Base-by-base conservation (phyloP, 2,888 invertebrate genomes). In the Oxyscelio sp. region DNA sequence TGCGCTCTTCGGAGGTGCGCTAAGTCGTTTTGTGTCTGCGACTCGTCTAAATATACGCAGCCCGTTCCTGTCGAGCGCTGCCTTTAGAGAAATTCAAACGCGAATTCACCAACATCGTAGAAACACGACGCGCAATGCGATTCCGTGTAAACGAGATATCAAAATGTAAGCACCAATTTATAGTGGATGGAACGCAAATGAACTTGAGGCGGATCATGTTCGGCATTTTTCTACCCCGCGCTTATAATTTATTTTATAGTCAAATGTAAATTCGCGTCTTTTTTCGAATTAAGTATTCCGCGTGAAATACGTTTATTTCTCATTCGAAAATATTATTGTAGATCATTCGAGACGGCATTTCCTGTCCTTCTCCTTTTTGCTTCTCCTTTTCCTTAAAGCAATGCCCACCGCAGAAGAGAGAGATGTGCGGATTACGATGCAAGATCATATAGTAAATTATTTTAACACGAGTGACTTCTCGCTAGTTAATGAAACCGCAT, bases 11-110 rank as follows among this genome's bases (percentile, higher is more conserved):
- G 82, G 73, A 85, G 82, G 75, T 85, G 74, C 78, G 78, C 68
- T 75, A 52, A 85, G 85, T 85, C 79, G 85, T 85, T 85, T 85
- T 85, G 85, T 85, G 85, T 85, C 85, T 85, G 83, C 85, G 80
- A 75, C 38, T 79, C 82, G 75, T 85, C 85, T 85, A 85, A 85
- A 85, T 85, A 85, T 85, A 85, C 75, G 83, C 79, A 58, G 79
- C 38, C 56, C 77, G 77, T 83, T 83, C 71, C 83, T 75, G 71
- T 70, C 66, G 58, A 70, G 59, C 77, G 66, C 78, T 71, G 82
- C 59, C 82, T 83, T 77, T 73, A 65, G 77, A 77, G 77, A 83
- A 71, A 78, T 66, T 83, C 56, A 73, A 83, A 83, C 78, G 73
- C 54, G 50, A 66, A 73, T 66, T 71, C 59, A 58, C 77, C 78